Evolutionary conservation across 2,113 vertebrate genomes (phyloP).

Genomic region (Triplophysa siluroides): DNA sequence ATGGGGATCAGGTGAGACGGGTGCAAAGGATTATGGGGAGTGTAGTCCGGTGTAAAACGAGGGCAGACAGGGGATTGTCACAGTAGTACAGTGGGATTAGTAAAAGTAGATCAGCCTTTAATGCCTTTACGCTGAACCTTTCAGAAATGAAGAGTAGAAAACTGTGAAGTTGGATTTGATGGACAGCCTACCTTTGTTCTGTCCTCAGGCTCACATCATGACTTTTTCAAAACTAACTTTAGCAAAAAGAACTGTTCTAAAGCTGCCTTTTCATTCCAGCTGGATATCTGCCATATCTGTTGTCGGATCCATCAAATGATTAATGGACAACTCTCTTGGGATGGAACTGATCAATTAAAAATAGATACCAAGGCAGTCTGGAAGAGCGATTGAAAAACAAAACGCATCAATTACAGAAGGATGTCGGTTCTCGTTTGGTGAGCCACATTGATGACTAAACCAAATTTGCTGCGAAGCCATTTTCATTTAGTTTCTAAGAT

Average conservation of each 20-base stretch:
- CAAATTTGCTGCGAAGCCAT: constrained; percentile 49
- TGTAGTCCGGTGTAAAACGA: too few species aligned
- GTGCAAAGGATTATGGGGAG: too few species aligned
- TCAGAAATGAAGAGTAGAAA: background rate
- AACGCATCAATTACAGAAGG: constrained; percentile 54
- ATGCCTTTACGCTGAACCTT: background rate
- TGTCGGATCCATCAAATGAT: constrained; percentile 65
- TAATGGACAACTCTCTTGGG: constrained; percentile 61
- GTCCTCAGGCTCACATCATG: constrained; percentile 38
- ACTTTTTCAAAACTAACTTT: constrained; percentile 57
- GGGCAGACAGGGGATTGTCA: too few species aligned
- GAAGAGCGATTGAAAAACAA: constrained; percentile 58
- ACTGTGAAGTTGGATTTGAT: constrained; percentile 6
- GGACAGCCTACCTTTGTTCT: constrained; percentile 56
- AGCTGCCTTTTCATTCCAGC: constrained; percentile 62
- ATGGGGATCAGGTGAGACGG: too few species aligned
- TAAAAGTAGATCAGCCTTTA: background rate
- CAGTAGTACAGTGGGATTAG: background rate
- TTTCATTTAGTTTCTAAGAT: constrained; percentile 45
- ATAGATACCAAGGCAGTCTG: constrained; percentile 60
- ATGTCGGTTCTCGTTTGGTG: constrained; percentile 43
- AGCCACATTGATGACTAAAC: constrained; percentile 42
- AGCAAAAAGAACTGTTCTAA: constrained; percentile 69
- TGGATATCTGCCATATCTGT: constrained; percentile 59
- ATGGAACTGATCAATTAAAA: constrained; percentile 69